phyloP scores from a whole-genome alignment of 2,888 invertebrate genomes.

The Sarcophaga subvicina region DNA sequence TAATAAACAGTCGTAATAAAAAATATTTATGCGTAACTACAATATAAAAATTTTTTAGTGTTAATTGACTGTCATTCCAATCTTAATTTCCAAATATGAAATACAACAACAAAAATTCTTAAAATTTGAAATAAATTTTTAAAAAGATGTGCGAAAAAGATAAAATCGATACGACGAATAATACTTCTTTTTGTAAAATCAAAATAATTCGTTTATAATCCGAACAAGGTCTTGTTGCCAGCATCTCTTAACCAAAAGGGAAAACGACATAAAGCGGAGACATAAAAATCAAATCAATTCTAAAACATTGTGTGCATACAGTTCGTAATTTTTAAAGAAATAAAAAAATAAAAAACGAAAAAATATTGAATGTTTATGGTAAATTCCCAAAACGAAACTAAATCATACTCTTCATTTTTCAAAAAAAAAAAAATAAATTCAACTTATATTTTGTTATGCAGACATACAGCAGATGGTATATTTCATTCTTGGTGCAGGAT shows the following conservation, averaged over 20 bases:
- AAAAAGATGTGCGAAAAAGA: background rate
- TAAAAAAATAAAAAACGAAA: too few species aligned
- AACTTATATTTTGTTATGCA: background rate
- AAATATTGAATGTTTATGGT: background rate
- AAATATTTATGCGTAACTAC: background rate
- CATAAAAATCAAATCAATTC: constrained; percentile 6
- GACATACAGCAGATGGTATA: too few species aligned
- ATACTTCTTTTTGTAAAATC: background rate
- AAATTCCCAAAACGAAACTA: constrained; percentile 54
- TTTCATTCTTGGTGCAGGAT: too few species aligned
- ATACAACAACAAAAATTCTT: background rate
- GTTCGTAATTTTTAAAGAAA: background rate
- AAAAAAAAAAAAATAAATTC: background rate
- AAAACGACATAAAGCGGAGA: constrained; percentile 1
- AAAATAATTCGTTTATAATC: background rate
- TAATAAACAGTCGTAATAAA: too few species aligned
- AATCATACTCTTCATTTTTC: constrained; percentile 22
- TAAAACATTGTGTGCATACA: constrained; percentile 14
- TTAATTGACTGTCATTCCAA: constrained; percentile 14
- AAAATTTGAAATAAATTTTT: background rate
- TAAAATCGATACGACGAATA: background rate
- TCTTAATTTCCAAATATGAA: constrained; percentile 29
- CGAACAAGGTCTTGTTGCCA: constrained; percentile 53
- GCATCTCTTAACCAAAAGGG: constrained; percentile 24
- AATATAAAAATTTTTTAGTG: background rate